These are phyloP conservation scores for Scolopax rusticola DNA, from an alignment of 2,797 vertebrate genomes.

Conservation along the genomic window DNA sequence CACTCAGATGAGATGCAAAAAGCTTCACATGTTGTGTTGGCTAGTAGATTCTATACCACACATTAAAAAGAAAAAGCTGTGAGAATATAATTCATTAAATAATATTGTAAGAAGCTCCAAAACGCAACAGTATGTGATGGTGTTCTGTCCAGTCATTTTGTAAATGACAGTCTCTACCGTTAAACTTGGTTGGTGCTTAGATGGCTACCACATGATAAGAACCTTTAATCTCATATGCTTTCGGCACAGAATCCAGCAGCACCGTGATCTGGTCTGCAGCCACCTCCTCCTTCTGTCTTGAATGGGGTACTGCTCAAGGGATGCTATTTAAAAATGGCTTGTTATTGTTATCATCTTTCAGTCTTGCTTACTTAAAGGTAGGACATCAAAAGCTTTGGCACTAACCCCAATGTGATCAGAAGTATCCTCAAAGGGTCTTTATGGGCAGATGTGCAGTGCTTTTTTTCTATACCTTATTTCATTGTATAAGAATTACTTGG, in stretches of 20 bases:
- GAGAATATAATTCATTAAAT: neutral
- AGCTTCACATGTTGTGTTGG: neutral
- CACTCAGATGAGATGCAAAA: neutral
- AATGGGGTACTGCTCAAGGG: neutral
- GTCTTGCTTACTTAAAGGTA: neutral
- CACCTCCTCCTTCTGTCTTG: neutral
- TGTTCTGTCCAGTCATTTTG: neutral
- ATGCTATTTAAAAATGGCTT: neutral
- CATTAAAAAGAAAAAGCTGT: neutral
- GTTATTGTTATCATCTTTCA: neutral
- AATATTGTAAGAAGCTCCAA: neutral
- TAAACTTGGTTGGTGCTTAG: neutral
- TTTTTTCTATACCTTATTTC: neutral
- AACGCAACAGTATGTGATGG: neutral
- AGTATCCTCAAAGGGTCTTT: neutral
- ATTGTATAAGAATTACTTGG: neutral
- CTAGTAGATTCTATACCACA: neutral
- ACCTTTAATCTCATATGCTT: neutral
- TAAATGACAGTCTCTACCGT: neutral
- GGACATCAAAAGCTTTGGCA: neutral
- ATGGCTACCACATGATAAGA: neutral
- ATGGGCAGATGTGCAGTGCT: neutral
- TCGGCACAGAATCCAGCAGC: neutral
- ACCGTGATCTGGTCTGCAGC: neutral
- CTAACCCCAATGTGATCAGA: neutral